These are phyloP conservation scores for Acleris laterana DNA, from an alignment of 2,888 invertebrate genomes.

Conservation along the genomic window DNA sequence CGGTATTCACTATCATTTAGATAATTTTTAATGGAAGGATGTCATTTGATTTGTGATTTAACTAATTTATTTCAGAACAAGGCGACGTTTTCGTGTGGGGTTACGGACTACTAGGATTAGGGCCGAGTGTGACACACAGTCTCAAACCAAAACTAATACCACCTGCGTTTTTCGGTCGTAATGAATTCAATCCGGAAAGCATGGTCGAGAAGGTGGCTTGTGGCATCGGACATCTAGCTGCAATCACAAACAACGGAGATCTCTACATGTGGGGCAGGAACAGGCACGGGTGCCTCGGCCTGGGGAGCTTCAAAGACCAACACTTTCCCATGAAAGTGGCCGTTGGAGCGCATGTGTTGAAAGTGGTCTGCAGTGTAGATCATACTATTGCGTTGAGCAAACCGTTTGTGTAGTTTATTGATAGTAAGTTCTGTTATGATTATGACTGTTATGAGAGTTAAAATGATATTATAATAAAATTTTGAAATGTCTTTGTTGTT, in stretches of 20 bases:
- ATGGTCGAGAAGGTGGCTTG: slow-evolving; percentile 87
- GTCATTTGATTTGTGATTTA: slow-evolving; percentile 38
- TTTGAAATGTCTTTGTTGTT: background rate
- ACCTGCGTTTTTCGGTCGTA: slow-evolving; percentile 92
- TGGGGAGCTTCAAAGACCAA: slow-evolving; percentile 92
- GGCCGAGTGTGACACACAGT: slow-evolving; percentile 89
- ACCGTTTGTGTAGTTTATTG: slow-evolving; percentile 84
- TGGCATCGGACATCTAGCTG: slow-evolving; percentile 90
- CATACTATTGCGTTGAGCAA: slow-evolving; percentile 91
- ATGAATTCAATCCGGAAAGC: slow-evolving; percentile 90
- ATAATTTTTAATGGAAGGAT: too few relatives aligned
- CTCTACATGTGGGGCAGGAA: slow-evolving; percentile 97
- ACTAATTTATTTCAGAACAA: slow-evolving; percentile 83
- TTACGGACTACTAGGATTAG: slow-evolving; percentile 95
- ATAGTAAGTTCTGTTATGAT: slow-evolving; percentile 10
- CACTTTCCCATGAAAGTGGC: slow-evolving; percentile 94
- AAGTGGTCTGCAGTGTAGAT: slow-evolving; percentile 93
- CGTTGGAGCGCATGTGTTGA: slow-evolving; percentile 89
- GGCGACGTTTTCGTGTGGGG: slow-evolving; percentile 97
- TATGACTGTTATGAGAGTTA: background rate
- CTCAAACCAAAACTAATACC: slow-evolving; percentile 90
- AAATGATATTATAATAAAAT: slow-evolving; percentile 23
- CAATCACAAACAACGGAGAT: slow-evolving; percentile 92
- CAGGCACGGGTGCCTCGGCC: slow-evolving; percentile 91
- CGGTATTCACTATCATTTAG: too few relatives aligned